Evolutionary conservation across 2,797 vertebrate species (phyloP).

Genomic region (Melopsittacus undulatus): DNA sequence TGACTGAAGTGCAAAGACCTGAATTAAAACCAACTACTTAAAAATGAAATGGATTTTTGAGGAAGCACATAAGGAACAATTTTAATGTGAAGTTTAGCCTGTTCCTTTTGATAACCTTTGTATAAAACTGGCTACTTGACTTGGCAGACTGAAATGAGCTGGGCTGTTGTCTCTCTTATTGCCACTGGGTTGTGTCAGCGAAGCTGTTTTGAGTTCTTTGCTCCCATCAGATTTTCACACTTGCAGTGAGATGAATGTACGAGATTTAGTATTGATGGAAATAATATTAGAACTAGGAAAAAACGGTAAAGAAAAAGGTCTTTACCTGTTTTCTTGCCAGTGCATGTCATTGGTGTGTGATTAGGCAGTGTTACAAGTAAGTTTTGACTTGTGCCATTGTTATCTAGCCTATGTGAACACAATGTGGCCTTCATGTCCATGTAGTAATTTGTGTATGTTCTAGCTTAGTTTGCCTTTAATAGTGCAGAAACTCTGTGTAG

Average conservation of each 20-base stretch:
- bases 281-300: conserved; percentile 8
- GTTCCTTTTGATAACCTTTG: neutral
- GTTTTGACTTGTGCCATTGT: conserved; percentile 1
- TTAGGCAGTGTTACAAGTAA: neutral
- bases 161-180: neutral
- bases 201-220: neutral
- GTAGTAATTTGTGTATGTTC: conserved; percentile 70
- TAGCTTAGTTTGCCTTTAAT: conserved; percentile 80
- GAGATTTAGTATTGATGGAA: neutral
- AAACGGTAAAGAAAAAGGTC: conserved; percentile 7
- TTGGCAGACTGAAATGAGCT: neutral
- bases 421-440: conserved; percentile 3
- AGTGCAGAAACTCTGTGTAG: conserved; percentile 77
- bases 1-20: neutral
- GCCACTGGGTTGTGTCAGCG: neutral
- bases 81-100: neutral
- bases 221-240: neutral
- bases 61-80: neutral
- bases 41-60: neutral
- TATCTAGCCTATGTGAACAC: neutral
- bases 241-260: neutral
- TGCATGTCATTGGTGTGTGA: neutral
- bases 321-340: neutral
- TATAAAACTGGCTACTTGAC: neutral
- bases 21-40: neutral